Percentiles rank a stretch among this genome's conserved stretches.
These are phyloP conservation scores for Salminus brasiliensis DNA, from an alignment of 2,113 vertebrate species.

Conservation along the genomic window DNA sequence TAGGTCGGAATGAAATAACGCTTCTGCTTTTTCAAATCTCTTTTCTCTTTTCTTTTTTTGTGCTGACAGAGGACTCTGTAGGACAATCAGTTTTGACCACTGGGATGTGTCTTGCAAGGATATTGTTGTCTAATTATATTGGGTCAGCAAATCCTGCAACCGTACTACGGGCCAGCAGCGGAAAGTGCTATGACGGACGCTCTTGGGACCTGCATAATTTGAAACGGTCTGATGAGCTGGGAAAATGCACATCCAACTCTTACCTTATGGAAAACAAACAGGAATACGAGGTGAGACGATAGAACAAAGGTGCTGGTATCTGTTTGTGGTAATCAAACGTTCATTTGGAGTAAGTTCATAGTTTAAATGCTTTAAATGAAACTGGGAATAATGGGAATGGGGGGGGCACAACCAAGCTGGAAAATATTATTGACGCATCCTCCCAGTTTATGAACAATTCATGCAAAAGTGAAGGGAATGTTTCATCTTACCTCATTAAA, in stretches of 20 bases:
- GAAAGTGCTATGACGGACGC: slow-evolving; percentile 29
- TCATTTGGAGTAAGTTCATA: neutral
- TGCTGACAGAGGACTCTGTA: slow-evolving; percentile 44
- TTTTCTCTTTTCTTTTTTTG: slow-evolving; percentile 20
- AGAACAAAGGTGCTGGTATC: neutral
- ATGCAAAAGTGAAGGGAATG: no score
- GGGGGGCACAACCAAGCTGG: no score
- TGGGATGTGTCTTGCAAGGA: slow-evolving; percentile 34
- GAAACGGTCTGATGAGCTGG: slow-evolving; percentile 35
- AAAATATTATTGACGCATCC: no score
- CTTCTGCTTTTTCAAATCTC: neutral
- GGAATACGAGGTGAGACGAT: neutral
- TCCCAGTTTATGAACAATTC: no score
- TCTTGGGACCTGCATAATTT: slow-evolving; percentile 29
- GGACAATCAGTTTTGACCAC: slow-evolving; percentile 41
- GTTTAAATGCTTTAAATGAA: no score
- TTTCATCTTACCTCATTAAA: no score
- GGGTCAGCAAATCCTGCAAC: slow-evolving; percentile 46
- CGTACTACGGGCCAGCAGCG: slow-evolving; percentile 1
- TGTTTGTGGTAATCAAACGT: neutral
- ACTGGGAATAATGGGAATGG: no score
- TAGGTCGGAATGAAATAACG: slow-evolving; percentile 17
- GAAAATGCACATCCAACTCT: slow-evolving; percentile 23
- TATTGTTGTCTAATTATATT: slow-evolving; percentile 47
- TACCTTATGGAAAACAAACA: neutral